These are phyloP conservation scores for Tipula vernalis DNA, from an alignment of 2,888 invertebrate genomes.

Conservation along the genomic window DNA sequence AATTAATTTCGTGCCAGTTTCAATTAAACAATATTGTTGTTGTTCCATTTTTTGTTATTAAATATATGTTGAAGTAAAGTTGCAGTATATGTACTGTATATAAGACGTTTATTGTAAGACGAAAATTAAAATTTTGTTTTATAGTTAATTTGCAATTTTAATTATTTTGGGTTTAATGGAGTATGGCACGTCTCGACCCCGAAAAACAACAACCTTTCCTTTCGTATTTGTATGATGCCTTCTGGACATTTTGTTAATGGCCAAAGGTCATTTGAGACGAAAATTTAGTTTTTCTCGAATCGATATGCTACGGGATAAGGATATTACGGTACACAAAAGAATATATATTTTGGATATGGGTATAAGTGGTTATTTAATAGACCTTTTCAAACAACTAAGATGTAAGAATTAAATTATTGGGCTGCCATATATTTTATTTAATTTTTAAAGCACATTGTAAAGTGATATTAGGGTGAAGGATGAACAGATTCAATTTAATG, in stretches of 20 bases:
- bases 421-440: neutral
- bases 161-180: neutral
- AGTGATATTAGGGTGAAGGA: no score
- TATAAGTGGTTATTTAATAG: neutral
- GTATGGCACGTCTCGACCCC: neutral
- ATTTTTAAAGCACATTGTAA: neutral
- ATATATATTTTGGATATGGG: no score
- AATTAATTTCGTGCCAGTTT: slow-evolving; percentile 4
- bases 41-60: neutral
- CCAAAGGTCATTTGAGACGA: neutral
- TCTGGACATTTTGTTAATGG: neutral
- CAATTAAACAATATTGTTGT: neutral
- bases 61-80: neutral
- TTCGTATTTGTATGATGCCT: neutral
- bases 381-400: neutral
- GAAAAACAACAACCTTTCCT: neutral
- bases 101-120: neutral
- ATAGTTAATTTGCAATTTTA: neutral
- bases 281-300: neutral
- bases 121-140: neutral
- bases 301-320: neutral
- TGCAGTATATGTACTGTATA: neutral
- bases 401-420: neutral
- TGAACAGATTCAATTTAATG: no score
- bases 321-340: no score